A percentile compares a stretch with the other conserved stretches of the same genome.
phyloP scores from a whole-genome alignment of 2,888 invertebrate species.

The Drosophila bunnanda region DNA sequence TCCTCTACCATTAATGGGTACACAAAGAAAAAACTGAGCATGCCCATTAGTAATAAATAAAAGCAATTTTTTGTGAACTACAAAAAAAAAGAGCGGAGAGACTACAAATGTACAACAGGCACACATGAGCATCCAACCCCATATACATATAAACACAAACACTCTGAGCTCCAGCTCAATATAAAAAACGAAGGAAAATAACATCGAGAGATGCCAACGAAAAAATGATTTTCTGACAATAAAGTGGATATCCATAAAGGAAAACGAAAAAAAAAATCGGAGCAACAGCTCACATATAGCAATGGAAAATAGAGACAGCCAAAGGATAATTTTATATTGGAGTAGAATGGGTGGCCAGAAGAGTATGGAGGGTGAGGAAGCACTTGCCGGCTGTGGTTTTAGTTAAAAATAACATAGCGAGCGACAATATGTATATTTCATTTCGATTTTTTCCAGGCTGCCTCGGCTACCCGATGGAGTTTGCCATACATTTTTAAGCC shows the following conservation, averaged over 20 bases:
- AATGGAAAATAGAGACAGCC: slow-evolving; percentile 33
- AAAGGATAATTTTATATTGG: slow-evolving; percentile 47
- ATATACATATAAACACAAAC: slow-evolving; percentile 12
- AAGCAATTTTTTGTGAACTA: slow-evolving; percentile 45
- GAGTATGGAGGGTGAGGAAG: not conserved
- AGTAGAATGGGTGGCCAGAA: slow-evolving; percentile 8
- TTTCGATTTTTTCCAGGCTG: slow-evolving; percentile 9
- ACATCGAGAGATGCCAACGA: slow-evolving; percentile 39
- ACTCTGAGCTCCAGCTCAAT: slow-evolving; percentile 34
- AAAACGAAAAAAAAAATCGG: slow-evolving; percentile 12
- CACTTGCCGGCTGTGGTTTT: slow-evolving; percentile 50
- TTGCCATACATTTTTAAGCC: not conserved
- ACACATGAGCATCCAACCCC: slow-evolving; percentile 17
- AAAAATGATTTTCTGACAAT: slow-evolving; percentile 55
- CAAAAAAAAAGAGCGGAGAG: slow-evolving; percentile 18
- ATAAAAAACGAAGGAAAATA: slow-evolving; percentile 10
- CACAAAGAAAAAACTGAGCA: slow-evolving; percentile 9
- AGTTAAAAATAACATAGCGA: slow-evolving; percentile 49
- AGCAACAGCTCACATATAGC: slow-evolving; percentile 6
- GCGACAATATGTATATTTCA: slow-evolving; percentile 48
- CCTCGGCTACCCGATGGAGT: not conserved
- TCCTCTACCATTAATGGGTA: not conserved
- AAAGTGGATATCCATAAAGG: slow-evolving; percentile 50
- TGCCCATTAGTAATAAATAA: slow-evolving; percentile 58
- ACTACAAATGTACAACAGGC: slow-evolving; percentile 20